Conservation (phyloP, 2,888 invertebrate species). For the Lydus trimaculatus region DNA sequence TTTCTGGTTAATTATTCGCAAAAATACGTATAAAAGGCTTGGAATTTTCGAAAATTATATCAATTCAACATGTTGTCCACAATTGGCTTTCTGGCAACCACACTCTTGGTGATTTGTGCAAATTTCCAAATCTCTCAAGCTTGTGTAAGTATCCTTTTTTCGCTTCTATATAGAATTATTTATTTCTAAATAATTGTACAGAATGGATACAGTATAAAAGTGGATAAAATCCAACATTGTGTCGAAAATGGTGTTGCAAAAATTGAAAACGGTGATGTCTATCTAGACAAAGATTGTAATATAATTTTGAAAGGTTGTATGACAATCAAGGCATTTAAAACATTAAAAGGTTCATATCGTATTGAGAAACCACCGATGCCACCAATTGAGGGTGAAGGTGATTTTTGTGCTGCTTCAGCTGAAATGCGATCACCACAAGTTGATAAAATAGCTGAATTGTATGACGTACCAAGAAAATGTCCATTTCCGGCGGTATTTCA, state of each 20-base stretch:
- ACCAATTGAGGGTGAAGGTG: constrained; percentile 57
- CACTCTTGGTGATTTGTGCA: background rate
- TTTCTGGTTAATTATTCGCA: background rate
- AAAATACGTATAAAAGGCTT: background rate
- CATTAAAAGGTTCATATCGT: constrained; percentile 56
- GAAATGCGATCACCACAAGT: constrained; percentile 48
- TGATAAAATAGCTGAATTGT: constrained; percentile 43
- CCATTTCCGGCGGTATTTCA: constrained; percentile 52
- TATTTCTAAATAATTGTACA: constrained; percentile 31
- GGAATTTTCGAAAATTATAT: background rate
- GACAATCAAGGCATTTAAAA: constrained; percentile 54
- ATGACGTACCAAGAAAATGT: constrained; percentile 59
- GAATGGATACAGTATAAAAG: constrained; percentile 48
- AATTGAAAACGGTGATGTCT: constrained; percentile 35
- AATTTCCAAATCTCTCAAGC: background rate
- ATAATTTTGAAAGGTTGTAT: constrained; percentile 59
- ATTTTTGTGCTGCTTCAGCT: constrained; percentile 55
- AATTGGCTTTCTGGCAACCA: background rate
- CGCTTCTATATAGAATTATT: background rate
- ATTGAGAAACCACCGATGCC: constrained; percentile 59
- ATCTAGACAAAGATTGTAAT: constrained; percentile 59
- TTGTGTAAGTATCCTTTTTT: constrained; percentile 2
- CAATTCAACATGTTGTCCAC: background rate
- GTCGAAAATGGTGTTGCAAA: constrained; percentile 38
- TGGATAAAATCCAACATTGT: constrained; percentile 43